Base-by-base conservation (phyloP, 1,140 invertebrate genomes). In the Drosophila cardini region DNA sequence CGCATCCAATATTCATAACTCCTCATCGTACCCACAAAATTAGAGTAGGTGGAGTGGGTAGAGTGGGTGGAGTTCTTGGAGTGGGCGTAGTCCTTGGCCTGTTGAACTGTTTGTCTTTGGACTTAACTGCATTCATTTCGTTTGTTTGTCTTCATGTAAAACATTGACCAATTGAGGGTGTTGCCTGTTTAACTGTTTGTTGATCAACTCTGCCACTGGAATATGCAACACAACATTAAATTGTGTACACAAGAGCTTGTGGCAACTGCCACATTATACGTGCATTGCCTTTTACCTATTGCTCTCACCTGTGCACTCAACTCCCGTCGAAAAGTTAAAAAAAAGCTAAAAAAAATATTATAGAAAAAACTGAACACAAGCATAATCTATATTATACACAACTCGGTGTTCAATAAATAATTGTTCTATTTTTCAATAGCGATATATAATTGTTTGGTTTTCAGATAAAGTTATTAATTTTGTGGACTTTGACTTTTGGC, bases 1-100 rank as follows among this genome's bases (percentile, higher is more conserved):
- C 76, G 61, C 65, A 73, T 83, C 64, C 82, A 87, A 90, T 90
- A 87, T 81, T 90, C 83, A 90, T 90, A 90, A 87, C 73, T 87
- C 77, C 71, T 87, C 57, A 75, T 87, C 57, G 73, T 81, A 52
- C 52, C 13, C 62, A 11, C 36, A 78, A 89, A 84, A 40, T 55
- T 58, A 18, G 2, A 18, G 16, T 43, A 21, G 21, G 21, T 1
- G 2, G 21, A 0, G 21, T 3, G 4, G 4, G 2, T 1, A 4
- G 1, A 21, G 21, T 21, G 21, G 21, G 21, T 21, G 21, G 21
- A 21, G 21, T 21, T 2, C 2, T 3, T 21, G 21, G 21, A 26
- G 21, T 26, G 21, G 21, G 21, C 5, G 2, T 26, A 26, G 5
- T 26, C 21, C 21, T 26, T 26, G 21, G 53, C 50, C 26, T 34